phyloP scores from a whole-genome alignment of 1,140 invertebrate species.

The Sminthurides bifidus region DNA sequence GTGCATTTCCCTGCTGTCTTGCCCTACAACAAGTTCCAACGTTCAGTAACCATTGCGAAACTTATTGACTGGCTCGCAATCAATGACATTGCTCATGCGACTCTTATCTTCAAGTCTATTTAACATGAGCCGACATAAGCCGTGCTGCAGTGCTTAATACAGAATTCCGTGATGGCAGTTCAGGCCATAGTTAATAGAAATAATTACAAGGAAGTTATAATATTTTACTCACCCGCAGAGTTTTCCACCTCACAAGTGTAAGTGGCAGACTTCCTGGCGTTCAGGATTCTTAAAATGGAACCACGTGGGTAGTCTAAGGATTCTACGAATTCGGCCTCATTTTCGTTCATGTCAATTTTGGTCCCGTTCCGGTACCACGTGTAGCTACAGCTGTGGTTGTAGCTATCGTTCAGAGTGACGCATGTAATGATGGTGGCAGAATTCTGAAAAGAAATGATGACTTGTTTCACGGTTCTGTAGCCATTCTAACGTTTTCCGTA shows the following conservation, averaged over 20 bases:
- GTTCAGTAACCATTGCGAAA: neutral
- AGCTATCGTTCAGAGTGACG: slow-evolving; percentile 6
- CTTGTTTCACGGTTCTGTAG: no score
- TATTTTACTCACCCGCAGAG: slow-evolving; percentile 14
- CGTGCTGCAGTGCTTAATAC: neutral
- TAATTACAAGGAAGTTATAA: neutral
- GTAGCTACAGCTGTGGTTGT: neutral
- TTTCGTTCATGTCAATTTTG: neutral
- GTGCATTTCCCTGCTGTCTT: slow-evolving; percentile 4
- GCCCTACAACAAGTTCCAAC: slow-evolving; percentile 5
- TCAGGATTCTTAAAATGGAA: slow-evolving; percentile 17
- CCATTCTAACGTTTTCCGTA: no score
- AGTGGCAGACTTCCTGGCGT: slow-evolving; percentile 11
- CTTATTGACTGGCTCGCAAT: no score
- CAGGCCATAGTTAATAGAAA: neutral
- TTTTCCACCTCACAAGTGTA: slow-evolving; percentile 18
- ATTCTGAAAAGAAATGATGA: no score
- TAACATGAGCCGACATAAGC: neutral
- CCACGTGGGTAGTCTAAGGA: slow-evolving; percentile 24
- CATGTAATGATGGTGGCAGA: slow-evolving; percentile 16
- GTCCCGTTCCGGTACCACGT: slow-evolving; percentile 3
- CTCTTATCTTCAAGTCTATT: neutral
- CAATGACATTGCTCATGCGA: no score
- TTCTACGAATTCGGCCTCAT: slow-evolving; percentile 8
- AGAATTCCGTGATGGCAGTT: neutral